Percentiles rank a stretch among this genome's conserved stretches.
These are phyloP conservation scores for Trichechus manatus DNA, from an alignment of 2,113 vertebrate genomes.

Conservation along the genomic window DNA sequence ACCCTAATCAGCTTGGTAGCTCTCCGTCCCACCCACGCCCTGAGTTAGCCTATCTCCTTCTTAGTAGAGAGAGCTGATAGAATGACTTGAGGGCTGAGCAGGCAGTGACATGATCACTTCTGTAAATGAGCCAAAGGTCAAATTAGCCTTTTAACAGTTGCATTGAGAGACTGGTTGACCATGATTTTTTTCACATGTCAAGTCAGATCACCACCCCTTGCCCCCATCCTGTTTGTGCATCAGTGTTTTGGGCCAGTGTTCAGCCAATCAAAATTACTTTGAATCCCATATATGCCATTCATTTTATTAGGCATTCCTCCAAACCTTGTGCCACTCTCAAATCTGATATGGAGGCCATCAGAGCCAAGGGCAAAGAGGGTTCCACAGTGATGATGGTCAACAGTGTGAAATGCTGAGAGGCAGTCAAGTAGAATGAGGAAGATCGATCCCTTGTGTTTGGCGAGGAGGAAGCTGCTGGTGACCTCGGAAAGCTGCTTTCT, in stretches of 20 bases:
- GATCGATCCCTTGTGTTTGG: conserved; percentile 19
- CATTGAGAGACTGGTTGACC: not conserved
- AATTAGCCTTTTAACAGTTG: not conserved
- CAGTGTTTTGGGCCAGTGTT: not conserved
- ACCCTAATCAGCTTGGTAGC: not conserved
- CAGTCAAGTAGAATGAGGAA: not conserved
- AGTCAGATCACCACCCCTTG: not conserved
- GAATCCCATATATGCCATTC: not conserved
- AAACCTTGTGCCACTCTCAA: not conserved
- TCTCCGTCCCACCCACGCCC: not conserved
- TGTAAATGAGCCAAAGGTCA: not conserved
- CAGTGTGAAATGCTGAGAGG: not conserved
- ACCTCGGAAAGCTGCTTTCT: conserved; percentile 67
- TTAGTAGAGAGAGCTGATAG: not conserved
- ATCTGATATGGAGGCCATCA: not conserved
- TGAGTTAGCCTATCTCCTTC: not conserved
- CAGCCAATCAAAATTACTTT: conserved; percentile 6
- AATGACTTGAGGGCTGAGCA: not conserved
- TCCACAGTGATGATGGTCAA: not conserved
- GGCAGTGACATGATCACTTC: not conserved
- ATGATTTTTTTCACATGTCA: not conserved
- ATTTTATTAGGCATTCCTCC: not conserved
- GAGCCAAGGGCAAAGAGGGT: not conserved
- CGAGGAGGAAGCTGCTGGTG: conserved; percentile 67
- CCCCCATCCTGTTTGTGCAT: not conserved